Conservation (phyloP, 2,797 vertebrate species). For the Betta splendens region DNA sequence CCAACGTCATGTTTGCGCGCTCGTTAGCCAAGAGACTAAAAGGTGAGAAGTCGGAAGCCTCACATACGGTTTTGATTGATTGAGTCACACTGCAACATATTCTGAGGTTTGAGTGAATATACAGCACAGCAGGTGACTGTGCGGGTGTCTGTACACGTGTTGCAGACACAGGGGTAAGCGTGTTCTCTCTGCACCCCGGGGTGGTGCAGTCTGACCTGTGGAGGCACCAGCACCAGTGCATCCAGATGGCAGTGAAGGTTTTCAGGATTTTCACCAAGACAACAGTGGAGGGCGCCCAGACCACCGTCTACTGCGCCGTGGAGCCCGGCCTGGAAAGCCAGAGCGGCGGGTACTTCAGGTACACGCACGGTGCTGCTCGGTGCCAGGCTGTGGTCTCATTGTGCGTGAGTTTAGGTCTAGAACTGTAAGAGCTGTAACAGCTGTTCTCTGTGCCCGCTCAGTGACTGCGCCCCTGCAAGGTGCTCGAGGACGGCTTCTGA, state of each 20-base stretch:
- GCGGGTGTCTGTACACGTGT: neutral
- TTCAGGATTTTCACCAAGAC: constrained; percentile 81
- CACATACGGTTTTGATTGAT: no score
- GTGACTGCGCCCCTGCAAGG: constrained; percentile 76
- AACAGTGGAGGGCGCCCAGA: constrained; percentile 81
- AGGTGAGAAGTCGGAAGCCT: constrained; percentile 76
- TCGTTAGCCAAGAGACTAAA: constrained; percentile 85
- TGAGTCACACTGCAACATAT: no score
- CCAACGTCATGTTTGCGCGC: constrained; percentile 88
- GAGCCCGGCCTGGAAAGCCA: constrained; percentile 77
- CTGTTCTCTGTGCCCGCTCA: constrained; percentile 44
- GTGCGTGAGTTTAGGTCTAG: no score
- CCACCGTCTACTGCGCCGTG: constrained; percentile 82
- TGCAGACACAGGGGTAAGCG: constrained; percentile 75
- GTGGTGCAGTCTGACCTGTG: constrained; percentile 84
- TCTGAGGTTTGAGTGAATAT: neutral
- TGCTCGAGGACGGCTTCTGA: constrained; percentile 74
- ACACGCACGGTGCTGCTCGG: constrained; percentile 1
- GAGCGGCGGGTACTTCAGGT: constrained; percentile 84
- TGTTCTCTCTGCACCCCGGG: constrained; percentile 83
- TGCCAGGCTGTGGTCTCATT: no score
- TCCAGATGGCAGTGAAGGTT: constrained; percentile 78
- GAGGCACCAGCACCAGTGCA: constrained; percentile 78
- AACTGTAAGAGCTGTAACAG: no score
- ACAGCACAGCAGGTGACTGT: neutral